These are phyloP conservation scores for Epinotia bilunana DNA, from an alignment of 2,888 invertebrate genomes.

Conservation along the genomic window DNA sequence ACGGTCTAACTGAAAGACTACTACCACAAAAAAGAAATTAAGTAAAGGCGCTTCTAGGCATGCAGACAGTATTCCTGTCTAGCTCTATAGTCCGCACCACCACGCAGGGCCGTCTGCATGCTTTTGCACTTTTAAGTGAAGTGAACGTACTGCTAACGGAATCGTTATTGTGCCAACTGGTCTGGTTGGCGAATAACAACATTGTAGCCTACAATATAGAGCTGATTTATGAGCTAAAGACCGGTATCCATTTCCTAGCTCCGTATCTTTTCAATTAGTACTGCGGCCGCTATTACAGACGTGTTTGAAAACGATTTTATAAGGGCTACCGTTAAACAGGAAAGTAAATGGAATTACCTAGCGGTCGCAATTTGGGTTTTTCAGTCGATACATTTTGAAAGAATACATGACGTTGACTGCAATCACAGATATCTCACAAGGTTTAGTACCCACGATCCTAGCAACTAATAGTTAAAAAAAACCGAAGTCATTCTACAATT, in stretches of 20 bases:
- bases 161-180: slow-evolving; percentile 4
- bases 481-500: too few relatives aligned
- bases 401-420: neutral
- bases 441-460: too few relatives aligned
- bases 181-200: slow-evolving; percentile 24
- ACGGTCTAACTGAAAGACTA: too few relatives aligned
- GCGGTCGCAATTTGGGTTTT: neutral
- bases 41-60: too few relatives aligned
- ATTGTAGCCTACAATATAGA: slow-evolving; percentile 28
- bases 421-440: too few relatives aligned
- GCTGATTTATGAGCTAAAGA: slow-evolving; percentile 35
- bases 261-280: slow-evolving; percentile 38
- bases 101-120: too few relatives aligned
- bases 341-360: neutral
- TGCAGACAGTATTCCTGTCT: too few relatives aligned
- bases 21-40: too few relatives aligned
- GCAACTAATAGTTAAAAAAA: too few relatives aligned
- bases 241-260: slow-evolving; percentile 41
- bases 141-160: slow-evolving; percentile 9
- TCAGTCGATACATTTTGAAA: neutral
- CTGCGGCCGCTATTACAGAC: slow-evolving; percentile 14
- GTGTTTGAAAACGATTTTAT: slow-evolving; percentile 17
- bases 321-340: slow-evolving; percentile 15
- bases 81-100: too few relatives aligned
- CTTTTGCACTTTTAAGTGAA: neutral